Evolutionary conservation across 2,797 vertebrate species (phyloP), one percentile per base, ranked within the genome.

Genomic region (Prionace glauca): DNA sequence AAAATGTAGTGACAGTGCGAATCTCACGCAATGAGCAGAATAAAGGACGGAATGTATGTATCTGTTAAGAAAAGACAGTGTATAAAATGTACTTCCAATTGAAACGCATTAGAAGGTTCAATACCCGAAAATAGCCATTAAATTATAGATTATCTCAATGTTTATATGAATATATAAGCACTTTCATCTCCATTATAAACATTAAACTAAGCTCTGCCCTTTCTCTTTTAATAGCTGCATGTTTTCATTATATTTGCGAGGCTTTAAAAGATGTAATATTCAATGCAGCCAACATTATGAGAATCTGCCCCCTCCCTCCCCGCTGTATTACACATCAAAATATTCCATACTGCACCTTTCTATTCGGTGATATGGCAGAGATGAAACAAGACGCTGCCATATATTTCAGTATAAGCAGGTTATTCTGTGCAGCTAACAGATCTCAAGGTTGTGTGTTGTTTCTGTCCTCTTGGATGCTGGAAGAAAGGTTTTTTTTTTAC

Each of bases 331-430:
- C 36, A 45, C n/a, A 92, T 41, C 29, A 11, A 69, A 69, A 92
- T 41, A 92, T 41, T 1, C 36, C 20, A 36, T 41, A 92, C 90
- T 22, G 90, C 62, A 92, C 90, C 90, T 92, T 92, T 36, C 90
- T 22, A 0, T 2, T 41, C 18, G 90, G 90, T 5, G 90, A 92
- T 41, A 92, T 5, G 3, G 65, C 90, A 69, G 90, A 92, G 90
- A 92, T 92, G n/a, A 92, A 69, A 41, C 90, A 69, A 1, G 90
- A 69, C 18, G 62, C 36, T 41, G 90, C 90, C 90, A 92, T 92
- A 56, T 56, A 56, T 56, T 56, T 56, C 50, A 7, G 50, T 56
- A 56, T 7, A 56, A 4, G 56, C 7, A 24, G 41, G 1, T 24
- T 20, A 41, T 1, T 81, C n/a, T 41, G 11, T 26, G 1, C 14